Evolutionary conservation across 2,797 vertebrate species (phyloP).

Genomic region (Chloroceryle inda): DNA sequence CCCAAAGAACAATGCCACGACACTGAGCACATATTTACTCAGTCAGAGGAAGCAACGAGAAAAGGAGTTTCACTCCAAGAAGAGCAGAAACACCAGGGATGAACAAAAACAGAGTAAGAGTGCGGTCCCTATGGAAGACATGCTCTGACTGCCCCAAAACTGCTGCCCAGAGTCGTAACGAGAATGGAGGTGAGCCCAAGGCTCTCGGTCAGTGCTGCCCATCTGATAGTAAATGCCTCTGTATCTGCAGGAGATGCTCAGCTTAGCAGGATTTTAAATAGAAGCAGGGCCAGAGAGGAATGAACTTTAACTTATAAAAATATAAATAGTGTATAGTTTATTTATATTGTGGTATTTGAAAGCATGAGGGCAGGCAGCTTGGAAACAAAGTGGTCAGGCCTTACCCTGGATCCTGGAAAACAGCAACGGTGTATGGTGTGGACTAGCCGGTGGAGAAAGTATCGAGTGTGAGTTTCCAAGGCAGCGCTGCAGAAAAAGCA

Average conservation of each 20-base stretch:
- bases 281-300: background rate
- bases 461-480: background rate
- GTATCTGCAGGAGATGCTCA: background rate
- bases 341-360: background rate
- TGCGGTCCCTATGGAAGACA: background rate
- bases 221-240: background rate
- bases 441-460: accelerated
- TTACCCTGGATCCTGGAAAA: background rate
- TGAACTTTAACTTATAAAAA: background rate
- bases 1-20: constrained; percentile 27
- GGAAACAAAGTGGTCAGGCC: background rate
- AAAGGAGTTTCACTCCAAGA: background rate
- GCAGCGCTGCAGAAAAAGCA: accelerated
- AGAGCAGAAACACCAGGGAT: background rate
- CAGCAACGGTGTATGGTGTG: accelerated
- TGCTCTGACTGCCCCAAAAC: background rate
- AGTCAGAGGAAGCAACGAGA: background rate
- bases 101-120: background rate
- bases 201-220: background rate
- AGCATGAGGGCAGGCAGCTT: background rate
- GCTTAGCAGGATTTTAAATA: background rate
- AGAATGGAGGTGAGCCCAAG: background rate
- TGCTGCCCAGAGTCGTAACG: accelerated
- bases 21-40: background rate
- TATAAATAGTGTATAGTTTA: accelerated